phyloP scores from a whole-genome alignment of 2,113 vertebrate species.

The Gallinago jamesoni region DNA sequence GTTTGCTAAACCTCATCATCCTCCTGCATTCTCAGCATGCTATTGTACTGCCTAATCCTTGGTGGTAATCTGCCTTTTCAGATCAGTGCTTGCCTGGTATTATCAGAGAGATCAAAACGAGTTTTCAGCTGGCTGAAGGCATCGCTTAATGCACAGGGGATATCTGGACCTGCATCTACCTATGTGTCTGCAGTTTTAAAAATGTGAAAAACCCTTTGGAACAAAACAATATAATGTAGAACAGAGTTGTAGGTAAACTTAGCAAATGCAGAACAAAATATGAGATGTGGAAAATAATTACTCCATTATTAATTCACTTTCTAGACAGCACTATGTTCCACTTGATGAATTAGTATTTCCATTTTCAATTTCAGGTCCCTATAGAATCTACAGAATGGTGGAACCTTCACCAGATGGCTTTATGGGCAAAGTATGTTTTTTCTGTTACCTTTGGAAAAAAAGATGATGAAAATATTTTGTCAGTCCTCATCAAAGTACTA shows the following conservation, averaged over 20 bases:
- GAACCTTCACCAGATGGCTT: neutral
- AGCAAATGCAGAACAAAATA: neutral
- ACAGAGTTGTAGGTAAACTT: neutral
- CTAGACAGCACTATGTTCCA: neutral
- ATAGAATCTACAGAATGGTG: neutral
- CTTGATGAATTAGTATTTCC: neutral
- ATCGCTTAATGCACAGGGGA: slow-evolving; percentile 20
- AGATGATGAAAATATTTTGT: neutral
- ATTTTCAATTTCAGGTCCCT: neutral
- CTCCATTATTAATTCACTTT: neutral
- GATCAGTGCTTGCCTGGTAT: slow-evolving; percentile 68
- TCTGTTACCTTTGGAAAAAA: neutral
- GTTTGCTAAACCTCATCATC: slow-evolving; percentile 52
- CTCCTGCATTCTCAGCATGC: slow-evolving; percentile 59
- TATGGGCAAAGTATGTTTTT: neutral
- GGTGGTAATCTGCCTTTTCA: slow-evolving; percentile 67
- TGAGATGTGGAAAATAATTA: neutral
- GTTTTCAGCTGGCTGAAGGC: slow-evolving; percentile 59
- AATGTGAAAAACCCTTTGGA: neutral
- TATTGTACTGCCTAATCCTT: slow-evolving; percentile 66
- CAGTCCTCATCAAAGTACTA: neutral
- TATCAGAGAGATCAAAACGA: slow-evolving; percentile 63
- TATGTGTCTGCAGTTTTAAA: slow-evolving; percentile 21
- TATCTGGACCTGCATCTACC: slow-evolving; percentile 41
- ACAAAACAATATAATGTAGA: neutral